Conservation (phyloP, 2,888 invertebrate genomes). For the Lacanobia wlatinum region DNA sequence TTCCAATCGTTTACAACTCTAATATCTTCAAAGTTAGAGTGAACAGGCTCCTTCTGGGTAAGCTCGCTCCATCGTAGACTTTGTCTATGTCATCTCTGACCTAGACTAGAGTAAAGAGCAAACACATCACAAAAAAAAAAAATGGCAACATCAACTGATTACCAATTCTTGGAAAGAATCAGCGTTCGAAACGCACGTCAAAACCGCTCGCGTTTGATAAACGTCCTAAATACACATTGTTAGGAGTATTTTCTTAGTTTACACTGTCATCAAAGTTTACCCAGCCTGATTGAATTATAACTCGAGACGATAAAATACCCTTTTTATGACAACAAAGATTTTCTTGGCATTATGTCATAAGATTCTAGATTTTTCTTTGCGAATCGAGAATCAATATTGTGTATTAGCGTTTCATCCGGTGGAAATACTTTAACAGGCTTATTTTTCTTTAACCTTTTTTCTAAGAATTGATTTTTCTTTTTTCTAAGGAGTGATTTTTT, state of each 20-base stretch:
- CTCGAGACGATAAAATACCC: constrained; percentile 45
- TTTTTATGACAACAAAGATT: constrained; percentile 46
- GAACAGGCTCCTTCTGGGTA: too few species aligned
- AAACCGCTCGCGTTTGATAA: constrained; percentile 46
- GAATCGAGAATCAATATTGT: constrained; percentile 4
- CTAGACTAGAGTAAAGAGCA: too few species aligned
- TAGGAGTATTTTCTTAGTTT: constrained; percentile 59
- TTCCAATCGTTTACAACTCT: too few species aligned
- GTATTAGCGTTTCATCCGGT: neutral
- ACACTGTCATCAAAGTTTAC: constrained; percentile 63
- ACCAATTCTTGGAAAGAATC: neutral
- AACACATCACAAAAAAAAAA: too few species aligned
- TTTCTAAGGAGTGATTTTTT: neutral
- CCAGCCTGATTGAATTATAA: constrained; percentile 66
- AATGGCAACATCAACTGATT: neutral
- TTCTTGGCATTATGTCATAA: constrained; percentile 25
- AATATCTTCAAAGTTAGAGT: too few species aligned
- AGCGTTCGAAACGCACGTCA: constrained; percentile 17
- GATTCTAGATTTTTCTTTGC: constrained; percentile 19
- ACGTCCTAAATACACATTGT: constrained; percentile 68
- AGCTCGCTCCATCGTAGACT: too few species aligned
- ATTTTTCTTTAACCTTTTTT: neutral
- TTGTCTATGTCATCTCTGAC: too few species aligned
- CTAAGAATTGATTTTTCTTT: neutral
- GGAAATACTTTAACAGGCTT: neutral